Conservation (phyloP, 2,888 invertebrate species). For the Tillus elongatus region DNA sequence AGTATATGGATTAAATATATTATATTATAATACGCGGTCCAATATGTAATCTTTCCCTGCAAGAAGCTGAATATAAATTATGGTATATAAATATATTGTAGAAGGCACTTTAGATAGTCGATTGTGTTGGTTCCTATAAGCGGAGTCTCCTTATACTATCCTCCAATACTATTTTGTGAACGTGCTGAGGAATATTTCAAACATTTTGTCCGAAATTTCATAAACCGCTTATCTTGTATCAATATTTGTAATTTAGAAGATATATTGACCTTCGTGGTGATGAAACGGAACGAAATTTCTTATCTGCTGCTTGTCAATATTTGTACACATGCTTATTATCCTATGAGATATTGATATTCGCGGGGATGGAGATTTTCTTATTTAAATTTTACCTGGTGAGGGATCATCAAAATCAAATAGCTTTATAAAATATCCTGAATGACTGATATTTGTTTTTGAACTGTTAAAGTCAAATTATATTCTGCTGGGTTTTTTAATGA, state of each 20-base stretch:
- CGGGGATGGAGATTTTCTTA: constrained; percentile 2
- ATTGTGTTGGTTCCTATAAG: constrained; percentile 15
- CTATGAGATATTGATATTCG: no score
- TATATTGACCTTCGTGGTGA: constrained; percentile 31
- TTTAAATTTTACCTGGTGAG: no score
- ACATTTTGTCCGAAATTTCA: constrained; percentile 43
- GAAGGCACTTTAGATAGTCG: constrained; percentile 25
- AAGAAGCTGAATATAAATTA: not conserved
- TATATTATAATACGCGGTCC: no score
- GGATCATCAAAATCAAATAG: no score
- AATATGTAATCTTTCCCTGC: no score
- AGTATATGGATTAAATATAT: no score
- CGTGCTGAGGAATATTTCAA: constrained; percentile 39
- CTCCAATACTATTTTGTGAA: constrained; percentile 34
- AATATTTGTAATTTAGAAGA: constrained; percentile 43
- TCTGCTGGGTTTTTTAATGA: no score
- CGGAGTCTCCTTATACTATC: constrained; percentile 16
- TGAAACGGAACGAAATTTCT: constrained; percentile 18
- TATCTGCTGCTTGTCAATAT: constrained; percentile 22
- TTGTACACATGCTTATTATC: constrained; percentile 16
- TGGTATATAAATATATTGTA: constrained; percentile 11
- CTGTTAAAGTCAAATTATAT: no score
- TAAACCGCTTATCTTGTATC: constrained; percentile 43
- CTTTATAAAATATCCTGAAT: no score
- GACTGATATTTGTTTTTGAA: no score